Evolutionary conservation across 2,797 vertebrate species (phyloP).

Genomic region (Varecia variegata): DNA sequence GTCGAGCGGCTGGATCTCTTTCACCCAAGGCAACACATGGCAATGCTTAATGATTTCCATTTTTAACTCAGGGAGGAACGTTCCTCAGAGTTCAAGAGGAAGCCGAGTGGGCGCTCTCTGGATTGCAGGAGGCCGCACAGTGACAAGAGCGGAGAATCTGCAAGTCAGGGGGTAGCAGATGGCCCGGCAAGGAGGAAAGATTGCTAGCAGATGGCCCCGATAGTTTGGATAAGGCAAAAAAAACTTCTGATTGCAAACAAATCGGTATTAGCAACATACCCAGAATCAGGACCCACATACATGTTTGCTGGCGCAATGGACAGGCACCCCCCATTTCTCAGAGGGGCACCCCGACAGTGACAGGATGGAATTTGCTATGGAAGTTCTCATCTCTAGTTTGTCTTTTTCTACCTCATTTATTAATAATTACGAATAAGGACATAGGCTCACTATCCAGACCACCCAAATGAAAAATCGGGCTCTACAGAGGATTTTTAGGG

Average conservation of each 20-base stretch:
- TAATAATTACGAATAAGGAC: neutral
- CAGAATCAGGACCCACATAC: neutral
- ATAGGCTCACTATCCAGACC: neutral
- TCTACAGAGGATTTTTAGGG: neutral
- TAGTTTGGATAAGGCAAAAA: conserved; percentile 57
- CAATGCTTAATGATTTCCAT: conserved; percentile 34
- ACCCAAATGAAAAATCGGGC: neutral
- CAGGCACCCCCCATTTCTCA: rapidly evolving
- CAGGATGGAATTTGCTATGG: rapidly evolving
- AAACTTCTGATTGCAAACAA: conserved; percentile 73
- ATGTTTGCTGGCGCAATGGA: neutral
- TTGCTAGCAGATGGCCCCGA: conserved; percentile 78
- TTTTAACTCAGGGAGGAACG: neutral
- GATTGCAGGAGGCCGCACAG: conserved; percentile 38
- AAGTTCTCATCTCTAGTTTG: neutral
- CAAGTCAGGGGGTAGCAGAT: conserved; percentile 77
- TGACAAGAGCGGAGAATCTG: conserved; percentile 47
- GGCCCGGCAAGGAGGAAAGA: conserved; percentile 65
- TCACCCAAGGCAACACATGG: conserved; percentile 23
- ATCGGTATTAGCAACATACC: conserved; percentile 61
- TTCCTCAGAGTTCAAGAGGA: conserved; percentile 71
- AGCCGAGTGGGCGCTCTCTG: conserved; percentile 53
- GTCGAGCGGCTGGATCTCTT: neutral
- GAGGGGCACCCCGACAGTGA: neutral
- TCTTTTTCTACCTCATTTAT: neutral